Conservation (phyloP, 2,888 invertebrate genomes). For the Stenichneumon culpator region DNA sequence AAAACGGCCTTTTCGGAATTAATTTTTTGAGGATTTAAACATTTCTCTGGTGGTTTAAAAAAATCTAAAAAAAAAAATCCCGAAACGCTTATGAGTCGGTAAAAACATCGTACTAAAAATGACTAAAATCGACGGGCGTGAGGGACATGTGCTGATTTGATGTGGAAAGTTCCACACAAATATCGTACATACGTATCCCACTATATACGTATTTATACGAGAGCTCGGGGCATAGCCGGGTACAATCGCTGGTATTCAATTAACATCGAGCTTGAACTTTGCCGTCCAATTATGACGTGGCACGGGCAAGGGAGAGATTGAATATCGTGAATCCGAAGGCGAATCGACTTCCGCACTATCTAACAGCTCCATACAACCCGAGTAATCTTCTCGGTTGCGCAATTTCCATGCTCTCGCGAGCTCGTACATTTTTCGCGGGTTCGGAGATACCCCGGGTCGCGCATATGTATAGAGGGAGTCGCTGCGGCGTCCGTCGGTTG, state of each 20-base stretch:
- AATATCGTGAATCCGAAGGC: constrained; percentile 64
- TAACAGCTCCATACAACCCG: constrained; percentile 59
- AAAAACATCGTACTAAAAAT: neutral
- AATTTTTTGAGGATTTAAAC: too few relatives aligned
- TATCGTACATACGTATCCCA: too few relatives aligned
- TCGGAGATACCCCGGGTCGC: neutral
- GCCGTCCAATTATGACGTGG: constrained; percentile 66
- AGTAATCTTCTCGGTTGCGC: constrained; percentile 59
- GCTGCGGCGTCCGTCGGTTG: neutral
- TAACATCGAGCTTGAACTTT: constrained; percentile 65
- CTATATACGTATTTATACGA: constrained; percentile 21
- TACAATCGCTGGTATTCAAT: constrained; percentile 66
- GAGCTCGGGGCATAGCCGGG: constrained; percentile 26
- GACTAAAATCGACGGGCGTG: neutral
- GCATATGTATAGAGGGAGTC: neutral
- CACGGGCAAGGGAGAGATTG: constrained; percentile 7
- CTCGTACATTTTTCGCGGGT: neutral
- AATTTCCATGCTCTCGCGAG: constrained; percentile 49
- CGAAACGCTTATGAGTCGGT: too few relatives aligned
- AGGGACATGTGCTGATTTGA: too few relatives aligned
- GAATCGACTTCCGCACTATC: constrained; percentile 64
- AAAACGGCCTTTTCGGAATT: too few relatives aligned
- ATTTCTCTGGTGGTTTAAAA: too few relatives aligned
- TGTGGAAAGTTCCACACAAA: too few relatives aligned
- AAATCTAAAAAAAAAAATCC: too few relatives aligned